Evolutionary conservation across 2,797 vertebrate genomes (phyloP).

Genomic region (Streptopelia turtur): DNA sequence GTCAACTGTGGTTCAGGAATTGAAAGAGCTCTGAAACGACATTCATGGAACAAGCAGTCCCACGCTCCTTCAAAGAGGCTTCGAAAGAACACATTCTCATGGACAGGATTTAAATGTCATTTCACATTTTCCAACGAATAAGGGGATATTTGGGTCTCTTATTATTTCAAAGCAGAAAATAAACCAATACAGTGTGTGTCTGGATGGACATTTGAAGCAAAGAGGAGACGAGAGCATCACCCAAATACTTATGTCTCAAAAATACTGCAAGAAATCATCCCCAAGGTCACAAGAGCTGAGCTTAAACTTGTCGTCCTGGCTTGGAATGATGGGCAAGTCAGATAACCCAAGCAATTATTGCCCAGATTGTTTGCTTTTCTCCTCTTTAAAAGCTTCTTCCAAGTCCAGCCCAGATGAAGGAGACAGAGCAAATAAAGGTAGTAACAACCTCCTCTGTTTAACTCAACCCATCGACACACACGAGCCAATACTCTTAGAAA

Average conservation of each 20-base stretch:
- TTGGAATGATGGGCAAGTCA: neutral
- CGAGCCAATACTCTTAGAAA: neutral
- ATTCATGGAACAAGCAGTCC: neutral
- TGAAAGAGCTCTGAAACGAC: conserved; percentile 16
- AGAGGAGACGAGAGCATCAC: neutral
- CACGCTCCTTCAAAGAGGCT: neutral
- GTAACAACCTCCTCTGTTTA: neutral
- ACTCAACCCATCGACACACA: neutral
- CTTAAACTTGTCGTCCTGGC: neutral
- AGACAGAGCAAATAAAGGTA: neutral
- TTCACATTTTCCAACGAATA: neutral
- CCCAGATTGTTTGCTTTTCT: neutral
- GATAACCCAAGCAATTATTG: neutral
- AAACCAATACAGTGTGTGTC: accelerated
- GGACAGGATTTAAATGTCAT: neutral
- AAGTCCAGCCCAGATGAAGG: neutral
- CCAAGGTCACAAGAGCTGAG: neutral
- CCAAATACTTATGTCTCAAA: neutral
- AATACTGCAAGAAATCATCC: neutral
- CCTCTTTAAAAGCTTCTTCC: neutral
- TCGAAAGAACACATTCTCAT: neutral
- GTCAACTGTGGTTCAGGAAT: neutral
- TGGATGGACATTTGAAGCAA: neutral
- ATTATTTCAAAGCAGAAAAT: neutral
- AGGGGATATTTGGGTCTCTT: neutral